A percentile compares a stretch with the other conserved stretches of the same genome.
Evolutionary conservation across 2,888 invertebrate species (phyloP).

Genomic region (Ectropis crepuscularia): DNA sequence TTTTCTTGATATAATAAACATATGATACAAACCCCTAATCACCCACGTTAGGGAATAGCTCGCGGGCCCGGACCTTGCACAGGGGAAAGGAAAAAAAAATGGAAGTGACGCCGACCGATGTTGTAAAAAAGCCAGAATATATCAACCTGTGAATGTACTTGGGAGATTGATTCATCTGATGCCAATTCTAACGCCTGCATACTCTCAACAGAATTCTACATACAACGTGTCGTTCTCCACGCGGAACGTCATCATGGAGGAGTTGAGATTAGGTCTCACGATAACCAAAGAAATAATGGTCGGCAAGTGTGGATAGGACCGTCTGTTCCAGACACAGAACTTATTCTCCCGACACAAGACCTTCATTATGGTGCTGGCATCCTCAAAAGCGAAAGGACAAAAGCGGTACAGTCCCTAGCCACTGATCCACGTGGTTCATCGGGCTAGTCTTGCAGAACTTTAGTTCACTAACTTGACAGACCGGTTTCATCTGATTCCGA

Average conservation of each 20-base stretch:
- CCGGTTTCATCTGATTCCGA: too few species aligned
- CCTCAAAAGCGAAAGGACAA: conserved; percentile 97
- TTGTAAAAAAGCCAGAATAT: conserved; percentile 93
- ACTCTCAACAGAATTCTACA: conserved; percentile 99
- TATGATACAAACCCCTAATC: too few species aligned
- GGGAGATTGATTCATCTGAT: conserved; percentile 98
- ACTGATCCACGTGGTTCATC: too few species aligned
- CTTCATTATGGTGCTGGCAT: conserved; percentile 96
- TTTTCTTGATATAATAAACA: too few species aligned
- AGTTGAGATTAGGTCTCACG: conserved; percentile 90
- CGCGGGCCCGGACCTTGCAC: too few species aligned
- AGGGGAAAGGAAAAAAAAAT: too few species aligned
- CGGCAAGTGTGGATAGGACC: conserved; percentile 94
- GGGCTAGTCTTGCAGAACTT: too few species aligned
- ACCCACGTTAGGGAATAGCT: too few species aligned
- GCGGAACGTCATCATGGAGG: conserved; percentile 95
- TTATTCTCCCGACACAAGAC: conserved; percentile 95
- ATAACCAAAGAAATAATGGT: conserved; percentile 92
- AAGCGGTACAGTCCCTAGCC: conserved; percentile 94
- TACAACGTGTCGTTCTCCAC: conserved; percentile 98
- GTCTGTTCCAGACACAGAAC: conserved; percentile 96
- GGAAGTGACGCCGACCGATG: too few species aligned
- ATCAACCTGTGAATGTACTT: conserved; percentile 96
- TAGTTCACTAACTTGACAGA: too few species aligned
- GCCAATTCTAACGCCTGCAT: conserved; percentile 99